Evolutionary conservation across 2,888 invertebrate genomes (phyloP).

Genomic region (Barypeithes pellucidus): DNA sequence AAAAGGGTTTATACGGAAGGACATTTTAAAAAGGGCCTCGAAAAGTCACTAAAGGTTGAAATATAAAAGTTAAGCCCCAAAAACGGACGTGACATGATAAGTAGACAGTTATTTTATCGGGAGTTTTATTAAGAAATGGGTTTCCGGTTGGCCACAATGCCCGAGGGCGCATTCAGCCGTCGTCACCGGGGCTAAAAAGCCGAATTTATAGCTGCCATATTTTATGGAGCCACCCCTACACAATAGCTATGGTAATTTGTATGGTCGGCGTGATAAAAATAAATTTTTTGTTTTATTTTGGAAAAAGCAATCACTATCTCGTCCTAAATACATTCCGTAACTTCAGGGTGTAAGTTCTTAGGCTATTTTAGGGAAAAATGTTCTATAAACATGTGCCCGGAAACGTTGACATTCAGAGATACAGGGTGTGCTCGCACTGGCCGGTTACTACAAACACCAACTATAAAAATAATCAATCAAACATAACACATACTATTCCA

Average conservation of each 20-base stretch:
- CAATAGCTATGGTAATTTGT: constrained; percentile 52
- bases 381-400: too few relatives aligned
- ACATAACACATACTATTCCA: too few relatives aligned
- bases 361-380: too few relatives aligned
- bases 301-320: neutral
- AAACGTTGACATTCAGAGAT: too few relatives aligned
- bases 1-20: constrained; percentile 43
- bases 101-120: constrained; percentile 57
- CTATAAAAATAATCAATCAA: too few relatives aligned
- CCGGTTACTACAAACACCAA: too few relatives aligned
- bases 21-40: constrained; percentile 41
- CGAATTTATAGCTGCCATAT: constrained; percentile 52
- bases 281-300: constrained; percentile 17
- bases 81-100: constrained; percentile 56
- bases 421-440: too few relatives aligned
- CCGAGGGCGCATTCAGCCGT: constrained; percentile 55
- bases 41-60: constrained; percentile 36
- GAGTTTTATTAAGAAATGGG: constrained; percentile 57
- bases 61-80: constrained; percentile 48
- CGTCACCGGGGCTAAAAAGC: constrained; percentile 53
- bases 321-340: too few relatives aligned
- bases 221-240: constrained; percentile 52
- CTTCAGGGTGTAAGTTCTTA: too few relatives aligned
- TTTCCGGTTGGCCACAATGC: constrained; percentile 59
- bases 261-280: constrained; percentile 41